Conservation (phyloP, 2,888 invertebrate genomes). For the Pediacus dermestoides region DNA sequence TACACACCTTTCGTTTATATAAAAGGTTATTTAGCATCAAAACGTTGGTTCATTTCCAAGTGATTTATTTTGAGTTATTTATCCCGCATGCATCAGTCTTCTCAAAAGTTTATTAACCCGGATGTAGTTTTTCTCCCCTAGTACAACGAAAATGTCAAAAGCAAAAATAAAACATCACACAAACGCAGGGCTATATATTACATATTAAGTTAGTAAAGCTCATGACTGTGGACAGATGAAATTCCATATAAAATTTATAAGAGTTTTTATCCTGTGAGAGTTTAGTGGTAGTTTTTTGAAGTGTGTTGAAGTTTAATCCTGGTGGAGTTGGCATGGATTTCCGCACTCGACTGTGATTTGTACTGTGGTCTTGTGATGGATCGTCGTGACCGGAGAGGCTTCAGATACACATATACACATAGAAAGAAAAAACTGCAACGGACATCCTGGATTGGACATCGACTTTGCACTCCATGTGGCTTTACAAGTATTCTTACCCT, state of each 20-base stretch:
- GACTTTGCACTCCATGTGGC: neutral
- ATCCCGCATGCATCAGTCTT: no score
- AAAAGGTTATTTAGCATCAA: no score
- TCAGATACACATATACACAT: no score
- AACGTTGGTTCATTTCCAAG: no score
- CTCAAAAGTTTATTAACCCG: no score
- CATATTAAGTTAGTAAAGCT: no score
- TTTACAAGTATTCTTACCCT: slow-evolving; percentile 6
- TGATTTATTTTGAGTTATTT: no score
- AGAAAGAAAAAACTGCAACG: slow-evolving; percentile 7
- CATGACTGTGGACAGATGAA: slow-evolving; percentile 5
- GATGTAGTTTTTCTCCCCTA: no score
- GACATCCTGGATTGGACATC: slow-evolving; percentile 4
- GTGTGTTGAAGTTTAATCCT: slow-evolving; percentile 8
- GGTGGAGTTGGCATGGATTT: slow-evolving; percentile 9
- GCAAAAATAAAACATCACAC: no score
- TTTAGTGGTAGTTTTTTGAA: slow-evolving; percentile 5
- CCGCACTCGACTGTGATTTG: slow-evolving; percentile 15
- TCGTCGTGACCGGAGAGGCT: slow-evolving; percentile 7
- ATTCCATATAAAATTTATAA: slow-evolving; percentile 9
- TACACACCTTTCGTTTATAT: no score
- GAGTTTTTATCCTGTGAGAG: slow-evolving; percentile 4
- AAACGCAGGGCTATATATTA: no score
- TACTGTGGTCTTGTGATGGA: slow-evolving; percentile 11
- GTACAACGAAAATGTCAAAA: no score